These are phyloP conservation scores for Pelodiscus sinensis DNA, from an alignment of 2,113 vertebrate genomes.

Conservation along the genomic window DNA sequence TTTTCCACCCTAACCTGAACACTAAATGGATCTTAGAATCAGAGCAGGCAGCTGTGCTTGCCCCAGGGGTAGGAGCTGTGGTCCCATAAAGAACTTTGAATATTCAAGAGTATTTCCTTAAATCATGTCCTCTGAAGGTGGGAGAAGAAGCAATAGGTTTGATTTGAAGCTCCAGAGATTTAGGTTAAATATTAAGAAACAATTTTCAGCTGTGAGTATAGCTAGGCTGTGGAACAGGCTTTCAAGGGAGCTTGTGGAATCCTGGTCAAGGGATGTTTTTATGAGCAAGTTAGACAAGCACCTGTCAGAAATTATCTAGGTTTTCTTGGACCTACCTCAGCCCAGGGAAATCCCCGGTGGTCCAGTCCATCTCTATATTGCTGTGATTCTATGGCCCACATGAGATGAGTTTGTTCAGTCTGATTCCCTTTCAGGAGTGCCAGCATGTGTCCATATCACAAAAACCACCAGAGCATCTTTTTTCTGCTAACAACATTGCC, in stretches of 20 bases:
- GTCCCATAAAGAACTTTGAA: neutral
- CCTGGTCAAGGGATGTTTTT: too few species aligned
- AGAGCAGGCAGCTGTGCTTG: neutral
- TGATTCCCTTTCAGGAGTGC: neutral
- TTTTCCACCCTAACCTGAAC: neutral
- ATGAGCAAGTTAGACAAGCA: too few species aligned
- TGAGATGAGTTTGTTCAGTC: neutral
- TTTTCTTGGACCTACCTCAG: too few species aligned
- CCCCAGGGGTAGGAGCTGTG: neutral
- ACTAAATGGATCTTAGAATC: neutral
- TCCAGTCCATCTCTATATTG: too few species aligned
- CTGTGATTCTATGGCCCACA: rapidly evolving
- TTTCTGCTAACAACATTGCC: neutral
- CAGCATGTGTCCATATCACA: neutral
- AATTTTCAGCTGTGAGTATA: neutral
- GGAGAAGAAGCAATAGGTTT: neutral
- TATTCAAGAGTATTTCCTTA: neutral
- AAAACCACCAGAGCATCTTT: neutral
- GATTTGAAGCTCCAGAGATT: neutral
- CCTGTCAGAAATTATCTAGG: too few species aligned
- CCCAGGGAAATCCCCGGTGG: too few species aligned
- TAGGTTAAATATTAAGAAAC: neutral
- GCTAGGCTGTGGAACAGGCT: too few species aligned
- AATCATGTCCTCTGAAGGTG: neutral
- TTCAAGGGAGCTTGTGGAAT: too few species aligned